Evolutionary conservation across 2,888 invertebrate genomes (phyloP).

Genomic region (Rhyacophila evoluta): DNA sequence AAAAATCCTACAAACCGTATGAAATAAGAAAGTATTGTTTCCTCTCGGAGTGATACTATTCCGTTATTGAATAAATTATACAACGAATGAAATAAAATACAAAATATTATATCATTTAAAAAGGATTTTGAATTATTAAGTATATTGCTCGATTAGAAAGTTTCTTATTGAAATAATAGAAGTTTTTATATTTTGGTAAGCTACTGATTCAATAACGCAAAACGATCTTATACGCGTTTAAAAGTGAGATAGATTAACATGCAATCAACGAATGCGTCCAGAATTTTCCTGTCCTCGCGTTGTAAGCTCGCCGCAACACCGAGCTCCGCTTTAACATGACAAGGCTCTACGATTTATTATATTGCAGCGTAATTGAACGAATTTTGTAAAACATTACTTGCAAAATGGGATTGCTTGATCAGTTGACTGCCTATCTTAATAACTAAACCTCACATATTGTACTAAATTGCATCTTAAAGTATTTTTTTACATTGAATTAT

Average conservation of each 20-base stretch:
- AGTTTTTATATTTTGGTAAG: background rate
- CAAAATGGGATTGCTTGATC: background rate
- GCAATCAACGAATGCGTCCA: slow-evolving; percentile 21
- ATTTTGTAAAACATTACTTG: slow-evolving; percentile 8
- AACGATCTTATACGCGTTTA: background rate
- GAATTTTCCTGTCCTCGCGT: background rate
- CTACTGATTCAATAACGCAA: background rate
- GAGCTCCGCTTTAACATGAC: background rate
- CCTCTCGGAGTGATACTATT: too few species aligned
- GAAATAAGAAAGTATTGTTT: too few species aligned
- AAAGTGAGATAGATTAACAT: slow-evolving; percentile 19
- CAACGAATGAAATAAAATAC: too few species aligned
- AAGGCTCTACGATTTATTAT: slow-evolving; percentile 6
- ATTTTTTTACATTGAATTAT: too few species aligned
- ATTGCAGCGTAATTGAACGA: slow-evolving; percentile 14
- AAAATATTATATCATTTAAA: too few species aligned
- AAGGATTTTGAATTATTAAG: too few species aligned
- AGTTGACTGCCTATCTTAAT: slow-evolving; percentile 1
- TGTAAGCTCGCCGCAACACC: background rate
- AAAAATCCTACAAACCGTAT: too few species aligned
- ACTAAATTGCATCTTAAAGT: too few species aligned
- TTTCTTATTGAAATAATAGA: too few species aligned
- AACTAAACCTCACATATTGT: too few species aligned
- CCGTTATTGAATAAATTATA: too few species aligned
- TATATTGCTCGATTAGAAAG: too few species aligned